Evolutionary conservation across 1,140 invertebrate genomes (phyloP).

Genomic region (Aphis craccivora): DNA sequence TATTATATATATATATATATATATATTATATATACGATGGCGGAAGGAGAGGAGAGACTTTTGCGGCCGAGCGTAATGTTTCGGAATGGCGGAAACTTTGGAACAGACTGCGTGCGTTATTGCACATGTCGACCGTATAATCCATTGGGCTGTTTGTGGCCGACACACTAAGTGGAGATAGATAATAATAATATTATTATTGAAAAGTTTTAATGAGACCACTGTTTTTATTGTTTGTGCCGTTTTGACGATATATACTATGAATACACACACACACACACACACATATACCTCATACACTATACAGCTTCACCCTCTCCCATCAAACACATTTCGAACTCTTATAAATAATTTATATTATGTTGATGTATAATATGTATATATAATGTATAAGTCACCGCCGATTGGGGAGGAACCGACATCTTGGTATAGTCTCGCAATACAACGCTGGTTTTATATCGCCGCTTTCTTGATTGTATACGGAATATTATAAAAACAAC

Average conservation of each 20-base stretch:
- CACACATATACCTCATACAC: too few relatives aligned
- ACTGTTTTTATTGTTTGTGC: slow-evolving; percentile 48
- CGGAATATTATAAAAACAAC: neutral
- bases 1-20: slow-evolving; percentile 14
- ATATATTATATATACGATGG: neutral
- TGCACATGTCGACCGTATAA: slow-evolving; percentile 40
- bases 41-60: slow-evolving; percentile 15
- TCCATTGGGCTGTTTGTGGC: slow-evolving; percentile 51
- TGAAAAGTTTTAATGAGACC: slow-evolving; percentile 55
- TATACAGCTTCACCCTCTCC: too few relatives aligned
- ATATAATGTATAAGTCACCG: neutral
- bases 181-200: slow-evolving; percentile 54
- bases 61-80: slow-evolving; percentile 49
- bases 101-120: slow-evolving; percentile 56
- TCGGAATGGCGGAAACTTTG: slow-evolving; percentile 54
- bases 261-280: too few relatives aligned
- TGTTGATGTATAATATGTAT: slow-evolving; percentile 16
- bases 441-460: neutral
- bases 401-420: slow-evolving; percentile 8
- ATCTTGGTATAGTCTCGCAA: too few relatives aligned
- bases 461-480: neutral
- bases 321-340: neutral
- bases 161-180: slow-evolving; percentile 46
- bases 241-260: neutral
- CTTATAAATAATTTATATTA: slow-evolving; percentile 56